phyloP scores from a whole-genome alignment of 2,113 vertebrate genomes.

The Plecotus auritus region DNA sequence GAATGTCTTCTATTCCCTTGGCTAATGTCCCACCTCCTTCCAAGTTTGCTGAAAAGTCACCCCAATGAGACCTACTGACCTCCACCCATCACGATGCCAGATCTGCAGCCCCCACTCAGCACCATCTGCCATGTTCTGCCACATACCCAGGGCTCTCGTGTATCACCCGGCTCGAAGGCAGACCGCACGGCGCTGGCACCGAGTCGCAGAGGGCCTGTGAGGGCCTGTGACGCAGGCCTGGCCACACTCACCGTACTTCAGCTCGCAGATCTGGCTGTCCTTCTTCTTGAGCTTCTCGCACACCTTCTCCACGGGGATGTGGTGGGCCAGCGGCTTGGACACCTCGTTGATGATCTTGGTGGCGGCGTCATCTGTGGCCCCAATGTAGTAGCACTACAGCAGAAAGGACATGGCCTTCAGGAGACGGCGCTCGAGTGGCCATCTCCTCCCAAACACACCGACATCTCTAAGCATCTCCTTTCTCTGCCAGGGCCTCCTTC shows the following conservation, averaged over 20 bases:
- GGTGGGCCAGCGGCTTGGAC: conserved; percentile 93
- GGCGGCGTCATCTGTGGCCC: conserved; percentile 95
- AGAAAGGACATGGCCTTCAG: conserved; percentile 31
- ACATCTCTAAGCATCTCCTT: background rate
- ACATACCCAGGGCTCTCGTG: fast-evolving
- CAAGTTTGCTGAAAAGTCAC: background rate
- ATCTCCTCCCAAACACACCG: background rate
- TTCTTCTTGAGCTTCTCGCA: conserved; percentile 99
- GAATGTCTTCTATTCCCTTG: background rate
- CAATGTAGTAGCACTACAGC: conserved; percentile 95
- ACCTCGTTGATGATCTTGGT: conserved; percentile 98
- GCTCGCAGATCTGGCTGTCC: conserved; percentile 96
- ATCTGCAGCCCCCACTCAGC: fast-evolving
- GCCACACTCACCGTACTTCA: conserved; percentile 91
- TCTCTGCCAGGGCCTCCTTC: background rate
- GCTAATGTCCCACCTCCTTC: background rate
- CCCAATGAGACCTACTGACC: background rate
- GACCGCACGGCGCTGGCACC: background rate
- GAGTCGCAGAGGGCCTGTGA: background rate
- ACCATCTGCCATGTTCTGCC: background rate
- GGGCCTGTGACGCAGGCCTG: background rate
- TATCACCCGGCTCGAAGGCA: background rate
- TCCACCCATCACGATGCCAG: background rate
- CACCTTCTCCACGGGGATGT: conserved; percentile 94
- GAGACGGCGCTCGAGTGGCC: background rate